Percentiles rank a stretch among this genome's conserved stretches.
These are phyloP conservation scores for Pyxicephalus adspersus DNA, from an alignment of 2,113 vertebrate genomes.

Conservation along the genomic window DNA sequence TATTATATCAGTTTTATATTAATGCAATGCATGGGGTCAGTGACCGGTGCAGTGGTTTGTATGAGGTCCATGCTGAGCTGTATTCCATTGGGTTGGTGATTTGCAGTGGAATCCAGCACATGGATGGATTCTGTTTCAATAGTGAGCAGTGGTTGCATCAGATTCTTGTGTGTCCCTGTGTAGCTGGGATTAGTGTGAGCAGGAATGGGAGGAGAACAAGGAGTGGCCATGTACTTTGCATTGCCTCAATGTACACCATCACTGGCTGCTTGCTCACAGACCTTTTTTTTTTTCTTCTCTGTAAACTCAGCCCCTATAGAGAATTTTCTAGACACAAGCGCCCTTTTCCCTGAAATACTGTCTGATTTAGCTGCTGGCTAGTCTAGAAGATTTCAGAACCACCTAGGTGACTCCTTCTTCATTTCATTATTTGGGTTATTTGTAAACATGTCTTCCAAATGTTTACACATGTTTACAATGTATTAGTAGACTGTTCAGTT, in stretches of 20 bases:
- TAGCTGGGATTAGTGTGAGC: neutral
- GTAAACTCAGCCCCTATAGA: neutral
- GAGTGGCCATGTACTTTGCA: slow-evolving; percentile 41
- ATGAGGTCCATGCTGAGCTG: too few species aligned
- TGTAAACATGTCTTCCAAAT: too few species aligned
- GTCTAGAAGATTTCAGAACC: too few species aligned
- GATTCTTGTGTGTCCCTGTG: neutral
- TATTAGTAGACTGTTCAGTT: too few species aligned
- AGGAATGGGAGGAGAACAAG: slow-evolving; percentile 3
- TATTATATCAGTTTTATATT: too few species aligned
- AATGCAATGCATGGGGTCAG: too few species aligned
- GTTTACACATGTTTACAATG: too few species aligned
- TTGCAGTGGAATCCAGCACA: too few species aligned
- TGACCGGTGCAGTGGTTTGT: too few species aligned
- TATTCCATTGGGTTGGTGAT: neutral
- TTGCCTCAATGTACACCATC: neutral
- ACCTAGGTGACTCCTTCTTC: too few species aligned
- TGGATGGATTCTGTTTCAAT: slow-evolving; percentile 18
- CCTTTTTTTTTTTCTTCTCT: slow-evolving; percentile 13
- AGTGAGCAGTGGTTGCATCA: slow-evolving; percentile 42
- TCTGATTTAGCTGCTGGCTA: neutral
- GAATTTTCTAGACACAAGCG: slow-evolving; percentile 35
- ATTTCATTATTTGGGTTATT: too few species aligned
- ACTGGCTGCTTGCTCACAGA: neutral
- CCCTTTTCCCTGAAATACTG: neutral